Evolutionary conservation across 2,113 vertebrate species (phyloP), one percentile per base, ranked within the genome.

Genomic region (Clinocottus analis): DNA sequence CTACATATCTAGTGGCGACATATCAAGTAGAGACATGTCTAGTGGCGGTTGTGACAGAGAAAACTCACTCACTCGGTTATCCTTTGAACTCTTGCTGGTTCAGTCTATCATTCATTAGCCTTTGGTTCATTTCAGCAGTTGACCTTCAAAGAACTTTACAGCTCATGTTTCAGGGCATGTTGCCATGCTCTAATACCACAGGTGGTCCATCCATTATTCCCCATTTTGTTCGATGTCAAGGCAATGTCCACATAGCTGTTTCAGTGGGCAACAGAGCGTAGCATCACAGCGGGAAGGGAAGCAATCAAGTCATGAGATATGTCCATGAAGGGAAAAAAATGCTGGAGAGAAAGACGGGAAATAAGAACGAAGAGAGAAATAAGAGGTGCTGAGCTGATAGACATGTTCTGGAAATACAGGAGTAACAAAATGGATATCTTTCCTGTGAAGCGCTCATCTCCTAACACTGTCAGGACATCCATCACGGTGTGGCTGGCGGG

Each of bases 111-210:
- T 64, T 72, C 35, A 83, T 58, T 58, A 81, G 41, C 72, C 74
- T 75, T 59, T 64, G 55, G 37, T 67, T 87, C 77, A 80, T 87
- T 70, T 55, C 31, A 64, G 73, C 21, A 47, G 56, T 75, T 75
- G 51, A 81, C 74, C 80, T 23, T 71, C 41, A 76, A 60, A 77
- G 56, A 76, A 65, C 84, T 63, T 45, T 60, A 49, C 27, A 60
- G 51, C 43, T 10, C 5, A 39, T 12, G 31, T 69, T 27, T 69
- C 75, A 74, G 60, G 4, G 2, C 45, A 43, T 1, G 21, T 56
- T 23, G 35, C 59, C 2, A 21, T 14, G 59, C 49, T 75, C 72
- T 66, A 66, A 2, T 25, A 11, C 39, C 45, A 25, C 75, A 80
- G 78, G 75, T 86, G 63, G 53, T 84, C 80, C 80, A 61, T 31